A percentile compares a stretch with the other conserved stretches of the same genome.
phyloP scores from a whole-genome alignment of 2,888 invertebrate species.

The Capitulum mitella region DNA sequence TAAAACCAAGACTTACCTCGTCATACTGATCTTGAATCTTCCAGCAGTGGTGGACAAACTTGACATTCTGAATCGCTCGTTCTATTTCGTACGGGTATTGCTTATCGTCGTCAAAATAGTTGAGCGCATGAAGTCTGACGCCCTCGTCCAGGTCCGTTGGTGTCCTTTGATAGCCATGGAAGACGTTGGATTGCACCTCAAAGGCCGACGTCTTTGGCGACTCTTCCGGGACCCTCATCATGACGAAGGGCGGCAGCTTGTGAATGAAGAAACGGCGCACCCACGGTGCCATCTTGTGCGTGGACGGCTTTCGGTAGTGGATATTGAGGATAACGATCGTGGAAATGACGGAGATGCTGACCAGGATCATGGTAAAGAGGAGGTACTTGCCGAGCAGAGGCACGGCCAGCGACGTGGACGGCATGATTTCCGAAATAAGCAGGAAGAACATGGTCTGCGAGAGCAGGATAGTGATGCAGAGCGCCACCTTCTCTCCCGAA shows the following conservation, averaged over 20 bases:
- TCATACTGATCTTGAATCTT: constrained; percentile 88
- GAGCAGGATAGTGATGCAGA: constrained; percentile 86
- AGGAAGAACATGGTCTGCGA: constrained; percentile 94
- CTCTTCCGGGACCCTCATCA: constrained; percentile 81
- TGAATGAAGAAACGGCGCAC: constrained; percentile 79
- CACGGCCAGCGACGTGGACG: constrained; percentile 80
- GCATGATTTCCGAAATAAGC: constrained; percentile 89
- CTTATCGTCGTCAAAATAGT: background rate
- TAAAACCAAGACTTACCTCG: constrained; percentile 78
- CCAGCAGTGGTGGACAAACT: constrained; percentile 92
- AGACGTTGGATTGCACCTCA: background rate
- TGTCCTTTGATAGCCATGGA: background rate
- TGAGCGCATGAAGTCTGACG: background rate
- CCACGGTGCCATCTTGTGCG: constrained; percentile 94
- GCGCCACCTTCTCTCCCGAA: constrained; percentile 94
- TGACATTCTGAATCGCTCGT: constrained; percentile 87
- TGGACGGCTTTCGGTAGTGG: constrained; percentile 88
- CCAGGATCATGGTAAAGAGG: constrained; percentile 84
- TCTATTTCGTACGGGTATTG: constrained; percentile 80
- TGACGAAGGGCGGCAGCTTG: constrained; percentile 68
- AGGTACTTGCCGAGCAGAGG: constrained; percentile 84
- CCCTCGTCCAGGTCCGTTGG: background rate
- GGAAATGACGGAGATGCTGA: constrained; percentile 80
- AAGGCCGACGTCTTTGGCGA: background rate
- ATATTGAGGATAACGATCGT: constrained; percentile 87